These are phyloP conservation scores for Tragelaphus eurycerus DNA, from an alignment of 2,797 vertebrate genomes.

Conservation along the genomic window DNA sequence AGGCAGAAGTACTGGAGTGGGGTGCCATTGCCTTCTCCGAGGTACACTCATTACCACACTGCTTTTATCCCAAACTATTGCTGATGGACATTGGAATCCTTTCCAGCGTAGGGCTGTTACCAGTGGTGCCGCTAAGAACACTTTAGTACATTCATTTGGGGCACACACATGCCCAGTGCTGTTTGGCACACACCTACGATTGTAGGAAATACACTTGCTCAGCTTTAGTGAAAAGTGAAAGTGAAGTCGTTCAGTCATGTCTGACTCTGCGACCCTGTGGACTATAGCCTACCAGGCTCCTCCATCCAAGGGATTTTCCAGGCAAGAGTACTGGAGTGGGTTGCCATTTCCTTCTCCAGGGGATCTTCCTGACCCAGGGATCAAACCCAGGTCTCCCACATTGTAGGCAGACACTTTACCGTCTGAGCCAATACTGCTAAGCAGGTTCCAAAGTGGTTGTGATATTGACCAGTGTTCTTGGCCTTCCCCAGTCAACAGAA, in stretches of 20 bases:
- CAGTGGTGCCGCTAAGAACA: neutral
- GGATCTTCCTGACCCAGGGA: neutral
- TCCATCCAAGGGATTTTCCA: neutral
- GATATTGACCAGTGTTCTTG: neutral
- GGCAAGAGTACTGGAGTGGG: neutral
- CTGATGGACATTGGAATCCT: neutral
- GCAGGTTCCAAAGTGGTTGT: neutral
- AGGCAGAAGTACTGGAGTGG: too few species aligned
- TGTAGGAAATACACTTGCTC: neutral
- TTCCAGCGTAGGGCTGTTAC: neutral
- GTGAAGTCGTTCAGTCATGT: neutral
- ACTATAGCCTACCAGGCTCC: neutral
- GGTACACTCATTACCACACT: rapidly evolving
- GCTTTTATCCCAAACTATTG: neutral
- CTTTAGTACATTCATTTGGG: neutral
- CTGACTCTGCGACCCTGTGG: rapidly evolving
- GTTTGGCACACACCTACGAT: neutral
- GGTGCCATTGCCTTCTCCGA: neutral
- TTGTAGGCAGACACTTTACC: neutral
- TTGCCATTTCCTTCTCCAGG: neutral
- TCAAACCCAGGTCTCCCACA: neutral
- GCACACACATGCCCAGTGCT: rapidly evolving
- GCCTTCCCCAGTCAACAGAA: neutral
- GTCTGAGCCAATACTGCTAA: neutral
- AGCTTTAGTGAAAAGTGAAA: neutral